A percentile compares a stretch with the other conserved stretches of the same genome.
Evolutionary conservation across 2,797 vertebrate species (phyloP).

Genomic region (Myotis daubentonii): DNA sequence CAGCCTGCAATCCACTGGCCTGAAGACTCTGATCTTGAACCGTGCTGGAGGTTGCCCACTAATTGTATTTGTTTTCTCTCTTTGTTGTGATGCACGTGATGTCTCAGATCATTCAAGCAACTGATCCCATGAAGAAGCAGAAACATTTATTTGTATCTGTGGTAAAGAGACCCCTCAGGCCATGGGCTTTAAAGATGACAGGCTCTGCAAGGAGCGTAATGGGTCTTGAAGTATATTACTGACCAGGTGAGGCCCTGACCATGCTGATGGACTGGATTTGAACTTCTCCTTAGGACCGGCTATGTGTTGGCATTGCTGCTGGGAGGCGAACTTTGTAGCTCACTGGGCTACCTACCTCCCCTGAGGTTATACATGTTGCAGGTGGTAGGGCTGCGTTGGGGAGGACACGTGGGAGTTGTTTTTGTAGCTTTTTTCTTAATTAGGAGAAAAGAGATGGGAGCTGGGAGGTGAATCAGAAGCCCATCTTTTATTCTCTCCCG

Average conservation of each 20-base stretch:
- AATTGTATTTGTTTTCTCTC: not conserved
- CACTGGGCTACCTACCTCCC: not conserved
- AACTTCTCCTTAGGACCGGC: not conserved
- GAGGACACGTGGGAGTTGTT: not conserved
- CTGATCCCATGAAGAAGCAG: not conserved
- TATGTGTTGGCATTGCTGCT: not conserved
- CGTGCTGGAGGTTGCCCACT: not conserved
- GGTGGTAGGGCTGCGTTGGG: not conserved
- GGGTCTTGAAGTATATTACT: conserved; percentile 46
- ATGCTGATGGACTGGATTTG: not conserved
- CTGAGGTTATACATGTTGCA: not conserved
- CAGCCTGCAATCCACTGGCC: not conserved
- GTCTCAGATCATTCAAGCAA: not conserved
- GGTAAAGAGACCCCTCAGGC: not conserved
- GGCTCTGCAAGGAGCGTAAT: conserved; percentile 34
- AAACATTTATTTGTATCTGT: conserved; percentile 14
- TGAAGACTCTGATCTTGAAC: not conserved
- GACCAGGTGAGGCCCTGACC: not conserved
- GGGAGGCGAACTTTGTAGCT: not conserved
- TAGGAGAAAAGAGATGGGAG: conserved; percentile 68
- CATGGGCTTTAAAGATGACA: conserved; percentile 48
- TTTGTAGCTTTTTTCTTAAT: conserved; percentile 67
- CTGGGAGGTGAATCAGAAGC: conserved; percentile 76
- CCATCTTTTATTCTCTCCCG: conserved; percentile 78
- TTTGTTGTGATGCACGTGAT: not conserved